These are phyloP conservation scores for Manduca sexta DNA, from an alignment of 1,140 invertebrate species.

Conservation along the genomic window DNA sequence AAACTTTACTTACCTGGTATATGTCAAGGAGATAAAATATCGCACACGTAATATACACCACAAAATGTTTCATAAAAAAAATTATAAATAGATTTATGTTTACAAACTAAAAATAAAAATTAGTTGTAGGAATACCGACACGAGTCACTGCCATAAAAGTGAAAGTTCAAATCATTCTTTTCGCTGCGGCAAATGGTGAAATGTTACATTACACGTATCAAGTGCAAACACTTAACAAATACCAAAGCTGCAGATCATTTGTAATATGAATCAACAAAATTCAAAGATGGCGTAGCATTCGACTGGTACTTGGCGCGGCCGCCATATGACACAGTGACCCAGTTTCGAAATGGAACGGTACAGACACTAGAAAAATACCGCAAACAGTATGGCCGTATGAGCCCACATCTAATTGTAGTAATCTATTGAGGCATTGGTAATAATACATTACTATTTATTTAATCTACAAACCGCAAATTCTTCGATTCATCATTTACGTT, in stretches of 20 bases:
- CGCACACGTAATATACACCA: no score
- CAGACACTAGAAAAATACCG: constrained; percentile 58
- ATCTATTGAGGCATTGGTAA: background rate
- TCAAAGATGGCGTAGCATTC: constrained; percentile 63
- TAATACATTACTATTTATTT: no score
- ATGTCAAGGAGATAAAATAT: no score
- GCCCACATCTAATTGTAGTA: constrained; percentile 15
- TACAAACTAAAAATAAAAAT: background rate
- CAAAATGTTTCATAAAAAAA: no score
- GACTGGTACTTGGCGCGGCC: constrained; percentile 54
- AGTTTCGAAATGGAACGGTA: constrained; percentile 68
- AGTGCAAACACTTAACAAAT: background rate
- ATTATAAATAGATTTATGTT: no score
- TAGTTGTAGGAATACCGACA: background rate
- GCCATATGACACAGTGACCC: constrained; percentile 66
- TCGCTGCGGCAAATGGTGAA: constrained; percentile 11
- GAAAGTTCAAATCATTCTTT: constrained; percentile 49
- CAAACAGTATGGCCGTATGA: constrained; percentile 20
- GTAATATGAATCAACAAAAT: constrained; percentile 53
- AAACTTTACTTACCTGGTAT: no score
- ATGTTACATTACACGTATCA: constrained; percentile 3
- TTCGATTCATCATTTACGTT: no score
- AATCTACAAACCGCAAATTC: background rate
- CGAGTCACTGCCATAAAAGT: constrained; percentile 33
- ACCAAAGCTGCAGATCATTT: constrained; percentile 8